phyloP scores from a whole-genome alignment of 2,113 vertebrate species.

The Paradoxurus hermaphroditus region DNA sequence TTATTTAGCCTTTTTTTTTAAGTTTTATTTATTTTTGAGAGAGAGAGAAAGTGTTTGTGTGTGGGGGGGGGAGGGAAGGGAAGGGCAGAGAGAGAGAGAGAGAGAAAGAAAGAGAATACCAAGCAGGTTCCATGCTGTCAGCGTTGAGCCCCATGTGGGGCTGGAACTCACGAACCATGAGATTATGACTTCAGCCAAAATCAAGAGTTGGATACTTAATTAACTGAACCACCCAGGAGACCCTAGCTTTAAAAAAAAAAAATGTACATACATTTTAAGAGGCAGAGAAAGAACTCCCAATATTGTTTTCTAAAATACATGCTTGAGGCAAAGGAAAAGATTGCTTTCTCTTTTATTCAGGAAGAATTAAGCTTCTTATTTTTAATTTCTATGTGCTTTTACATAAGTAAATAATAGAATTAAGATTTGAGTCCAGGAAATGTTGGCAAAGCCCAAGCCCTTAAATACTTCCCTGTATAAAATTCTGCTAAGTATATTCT shows the following conservation, averaged over 20 bases:
- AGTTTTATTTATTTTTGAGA: too few relatives aligned
- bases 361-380: slow-evolving; percentile 3
- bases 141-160: too few relatives aligned
- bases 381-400: slow-evolving; percentile 9
- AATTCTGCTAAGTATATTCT: neutral
- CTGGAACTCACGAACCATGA: too few relatives aligned
- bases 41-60: too few relatives aligned
- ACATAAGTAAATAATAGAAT: neutral
- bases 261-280: neutral
- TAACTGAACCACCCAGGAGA: too few relatives aligned
- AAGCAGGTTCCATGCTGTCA: too few relatives aligned
- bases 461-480: neutral
- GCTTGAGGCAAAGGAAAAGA: neutral
- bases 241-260: neutral
- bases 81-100: too few relatives aligned
- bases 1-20: neutral
- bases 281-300: neutral
- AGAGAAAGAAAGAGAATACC: too few relatives aligned
- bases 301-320: neutral
- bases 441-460: neutral
- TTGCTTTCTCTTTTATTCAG: neutral
- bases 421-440: neutral
- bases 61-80: too few relatives aligned
- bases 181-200: too few relatives aligned
- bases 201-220: too few relatives aligned